A percentile compares a stretch with the other conserved stretches of the same genome.
These are phyloP conservation scores for Syngnathoides biaculeatus DNA, from an alignment of 2,113 vertebrate genomes.

Conservation along the genomic window DNA sequence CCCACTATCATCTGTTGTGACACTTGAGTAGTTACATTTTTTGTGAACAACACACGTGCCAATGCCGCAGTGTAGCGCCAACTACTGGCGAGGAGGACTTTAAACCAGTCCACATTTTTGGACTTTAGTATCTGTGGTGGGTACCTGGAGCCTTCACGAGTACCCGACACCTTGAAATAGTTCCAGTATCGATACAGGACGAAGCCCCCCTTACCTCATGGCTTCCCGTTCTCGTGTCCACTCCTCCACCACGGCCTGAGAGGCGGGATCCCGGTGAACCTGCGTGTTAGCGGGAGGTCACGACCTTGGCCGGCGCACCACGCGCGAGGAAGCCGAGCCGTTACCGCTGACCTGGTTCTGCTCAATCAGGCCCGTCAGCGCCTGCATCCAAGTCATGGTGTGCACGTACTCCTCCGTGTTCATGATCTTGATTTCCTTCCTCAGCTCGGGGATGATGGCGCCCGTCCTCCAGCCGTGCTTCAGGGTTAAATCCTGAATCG, in stretches of 20 bases:
- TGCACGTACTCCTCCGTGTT: constrained; percentile 89
- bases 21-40: no score
- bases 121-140: no score
- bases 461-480: constrained; percentile 98
- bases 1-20: no score
- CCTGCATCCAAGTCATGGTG: constrained; percentile 91
- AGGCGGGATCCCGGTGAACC: constrained; percentile 84
- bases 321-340: no score
- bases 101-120: no score
- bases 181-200: no score
- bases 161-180: no score
- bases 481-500: constrained; percentile 87
- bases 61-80: no score
- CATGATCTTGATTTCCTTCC: constrained; percentile 95
- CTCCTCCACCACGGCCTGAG: constrained; percentile 85
- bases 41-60: no score
- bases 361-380: constrained; percentile 88
- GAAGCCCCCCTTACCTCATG: constrained; percentile 75
- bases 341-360: constrained; percentile 88
- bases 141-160: no score
- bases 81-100: no score
- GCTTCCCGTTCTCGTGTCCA: constrained; percentile 90
- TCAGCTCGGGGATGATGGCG: constrained; percentile 92
- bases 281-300: constrained; percentile 46
- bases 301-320: background rate